A percentile compares a stretch with the other conserved stretches of the same genome.
phyloP scores from a whole-genome alignment of 2,888 invertebrate genomes.

The Heliconius sara region DNA sequence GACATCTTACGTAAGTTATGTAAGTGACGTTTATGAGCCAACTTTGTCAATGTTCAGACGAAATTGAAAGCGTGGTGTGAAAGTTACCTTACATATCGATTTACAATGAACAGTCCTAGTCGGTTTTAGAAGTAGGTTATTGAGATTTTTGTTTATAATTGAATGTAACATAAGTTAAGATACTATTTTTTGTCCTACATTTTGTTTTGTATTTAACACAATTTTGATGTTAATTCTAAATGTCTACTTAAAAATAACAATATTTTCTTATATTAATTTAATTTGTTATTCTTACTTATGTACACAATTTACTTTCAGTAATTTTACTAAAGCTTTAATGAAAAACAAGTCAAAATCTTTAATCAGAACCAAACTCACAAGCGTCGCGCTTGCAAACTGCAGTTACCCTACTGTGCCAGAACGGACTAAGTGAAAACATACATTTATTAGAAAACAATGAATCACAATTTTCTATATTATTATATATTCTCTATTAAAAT shows the following conservation, averaged over 20 bases:
- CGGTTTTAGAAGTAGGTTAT: background rate
- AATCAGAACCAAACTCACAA: background rate
- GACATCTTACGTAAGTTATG: slow-evolving; percentile 18
- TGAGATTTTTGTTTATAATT: background rate
- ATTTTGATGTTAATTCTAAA: no score
- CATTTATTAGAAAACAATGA: background rate
- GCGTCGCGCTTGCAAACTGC: background rate
- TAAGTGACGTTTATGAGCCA: slow-evolving; percentile 40
- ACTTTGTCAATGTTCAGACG: slow-evolving; percentile 36
- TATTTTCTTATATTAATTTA: no score
- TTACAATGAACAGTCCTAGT: background rate
- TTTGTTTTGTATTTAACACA: no score
- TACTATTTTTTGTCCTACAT: no score
- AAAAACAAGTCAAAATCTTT: background rate
- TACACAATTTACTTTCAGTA: no score
- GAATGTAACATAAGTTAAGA: no score
- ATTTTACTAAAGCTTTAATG: background rate
- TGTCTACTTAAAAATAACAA: no score
- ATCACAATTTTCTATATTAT: background rate
- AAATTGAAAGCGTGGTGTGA: slow-evolving; percentile 31
- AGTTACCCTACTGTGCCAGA: no score
- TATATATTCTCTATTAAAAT: background rate
- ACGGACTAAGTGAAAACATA: no score
- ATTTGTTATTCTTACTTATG: no score
- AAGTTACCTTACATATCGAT: slow-evolving; percentile 16